A percentile compares a stretch with the other conserved stretches of the same genome.
Conservation (phyloP, 1,140 invertebrate genomes). For the Ooceraea biroi region DNA sequence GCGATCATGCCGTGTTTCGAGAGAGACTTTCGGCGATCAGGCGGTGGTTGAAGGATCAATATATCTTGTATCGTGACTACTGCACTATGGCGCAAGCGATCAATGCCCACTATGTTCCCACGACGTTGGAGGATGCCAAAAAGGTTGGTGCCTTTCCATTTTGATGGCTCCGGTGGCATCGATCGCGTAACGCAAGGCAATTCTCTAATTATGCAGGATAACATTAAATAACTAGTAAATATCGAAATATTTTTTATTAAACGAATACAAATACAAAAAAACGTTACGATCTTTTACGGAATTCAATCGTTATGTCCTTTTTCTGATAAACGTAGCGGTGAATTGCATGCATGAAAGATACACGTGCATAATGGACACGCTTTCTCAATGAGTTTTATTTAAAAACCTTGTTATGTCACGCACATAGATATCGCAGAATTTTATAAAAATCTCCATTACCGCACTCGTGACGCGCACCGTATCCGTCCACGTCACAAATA, state of each 20-base stretch:
- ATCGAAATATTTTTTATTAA: too few species aligned
- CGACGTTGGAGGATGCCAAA: conserved; percentile 75
- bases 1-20: conserved; percentile 56
- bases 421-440: background rate
- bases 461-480: too few species aligned
- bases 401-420: background rate
- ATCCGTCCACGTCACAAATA: conserved; percentile 15
- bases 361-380: background rate
- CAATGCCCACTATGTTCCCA: conserved; percentile 78
- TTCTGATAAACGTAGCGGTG: background rate
- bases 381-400: conserved; percentile 1
- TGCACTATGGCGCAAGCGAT: conserved; percentile 75
- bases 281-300: too few species aligned
- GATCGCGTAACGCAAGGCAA: too few species aligned
- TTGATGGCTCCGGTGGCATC: background rate
- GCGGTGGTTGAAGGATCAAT: conserved; percentile 81
- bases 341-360: background rate
- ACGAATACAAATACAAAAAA: too few species aligned
- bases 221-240: too few species aligned
- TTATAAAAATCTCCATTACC: conserved; percentile 9
- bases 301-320: too few species aligned
- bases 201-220: background rate
- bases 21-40: conserved; percentile 76
- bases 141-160: conserved; percentile 69
- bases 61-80: conserved; percentile 78